phyloP scores from a whole-genome alignment of 2,113 vertebrate species.

The Tetrax tetrax region DNA sequence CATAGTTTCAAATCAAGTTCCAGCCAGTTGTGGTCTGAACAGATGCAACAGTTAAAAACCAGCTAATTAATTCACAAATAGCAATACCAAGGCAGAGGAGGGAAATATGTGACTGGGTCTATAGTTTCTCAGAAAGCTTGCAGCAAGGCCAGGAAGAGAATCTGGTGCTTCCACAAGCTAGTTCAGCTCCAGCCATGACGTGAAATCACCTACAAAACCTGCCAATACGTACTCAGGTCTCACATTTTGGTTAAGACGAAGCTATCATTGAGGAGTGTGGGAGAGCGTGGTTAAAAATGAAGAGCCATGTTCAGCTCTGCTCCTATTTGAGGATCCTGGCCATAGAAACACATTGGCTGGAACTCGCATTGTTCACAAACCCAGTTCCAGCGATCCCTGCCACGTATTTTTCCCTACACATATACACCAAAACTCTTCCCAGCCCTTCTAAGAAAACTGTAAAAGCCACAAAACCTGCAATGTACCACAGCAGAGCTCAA shows the following conservation, averaged over 20 bases:
- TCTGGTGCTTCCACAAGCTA: neutral
- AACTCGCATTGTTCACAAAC: neutral
- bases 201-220: neutral
- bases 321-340: neutral
- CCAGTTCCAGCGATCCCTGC: neutral
- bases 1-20: conserved; percentile 18
- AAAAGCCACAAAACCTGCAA: neutral
- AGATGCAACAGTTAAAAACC: conserved; percentile 10
- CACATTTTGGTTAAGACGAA: neutral
- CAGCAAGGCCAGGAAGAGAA: neutral
- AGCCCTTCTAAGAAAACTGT: neutral
- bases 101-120: neutral
- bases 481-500: neutral
- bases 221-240: neutral
- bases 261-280: accelerated
- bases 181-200: neutral
- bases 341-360: neutral
- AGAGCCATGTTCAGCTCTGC: neutral
- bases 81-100: neutral
- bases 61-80: conserved; percentile 37
- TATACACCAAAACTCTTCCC: neutral
- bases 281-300: neutral
- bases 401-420: neutral
- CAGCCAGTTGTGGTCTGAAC: conserved; percentile 21
- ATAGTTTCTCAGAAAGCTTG: neutral